Evolutionary conservation across 1,140 invertebrate species (phyloP).

Genomic region (Zaprionus gabonicus): DNA sequence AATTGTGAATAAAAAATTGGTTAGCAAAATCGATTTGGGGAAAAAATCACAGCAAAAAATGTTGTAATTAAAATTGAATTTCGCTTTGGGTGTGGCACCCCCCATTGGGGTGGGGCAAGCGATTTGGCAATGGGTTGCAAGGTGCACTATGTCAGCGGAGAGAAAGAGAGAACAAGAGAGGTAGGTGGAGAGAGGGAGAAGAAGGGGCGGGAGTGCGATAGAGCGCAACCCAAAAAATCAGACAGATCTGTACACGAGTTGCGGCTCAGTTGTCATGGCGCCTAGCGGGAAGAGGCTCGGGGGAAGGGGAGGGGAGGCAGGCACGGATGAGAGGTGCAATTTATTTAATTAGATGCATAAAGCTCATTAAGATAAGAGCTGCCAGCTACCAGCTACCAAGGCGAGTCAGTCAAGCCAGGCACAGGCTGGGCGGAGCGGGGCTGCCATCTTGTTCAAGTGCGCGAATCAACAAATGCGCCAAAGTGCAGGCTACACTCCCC

Average conservation of each 20-base stretch:
- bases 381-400: constrained; percentile 30
- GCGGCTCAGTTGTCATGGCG: constrained; percentile 70
- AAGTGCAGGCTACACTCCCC: constrained; percentile 54
- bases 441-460: constrained; percentile 67
- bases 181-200: not conserved
- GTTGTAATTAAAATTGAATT: constrained; percentile 82
- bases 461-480: constrained; percentile 81
- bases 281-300: constrained; percentile 1
- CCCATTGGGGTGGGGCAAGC: constrained; percentile 39
- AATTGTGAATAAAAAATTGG: constrained; percentile 58
- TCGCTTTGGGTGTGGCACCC: constrained; percentile 57
- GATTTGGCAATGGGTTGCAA: constrained; percentile 39
- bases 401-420: constrained; percentile 8
- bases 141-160: constrained; percentile 26
- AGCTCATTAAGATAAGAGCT: constrained; percentile 83
- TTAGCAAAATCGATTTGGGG: constrained; percentile 75
- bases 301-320: not conserved
- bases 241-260: constrained; percentile 33
- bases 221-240: constrained; percentile 19
- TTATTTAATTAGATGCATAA: constrained; percentile 84
- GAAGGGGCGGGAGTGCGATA: not conserved
- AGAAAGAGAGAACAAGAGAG: not conserved
- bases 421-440: constrained; percentile 22
- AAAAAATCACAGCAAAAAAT: constrained; percentile 45
- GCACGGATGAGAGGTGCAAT: constrained; percentile 70